A percentile compares a stretch with the other conserved stretches of the same genome.
Conservation (phyloP, 1,140 invertebrate species). For the Harlomillsia oculata region DNA sequence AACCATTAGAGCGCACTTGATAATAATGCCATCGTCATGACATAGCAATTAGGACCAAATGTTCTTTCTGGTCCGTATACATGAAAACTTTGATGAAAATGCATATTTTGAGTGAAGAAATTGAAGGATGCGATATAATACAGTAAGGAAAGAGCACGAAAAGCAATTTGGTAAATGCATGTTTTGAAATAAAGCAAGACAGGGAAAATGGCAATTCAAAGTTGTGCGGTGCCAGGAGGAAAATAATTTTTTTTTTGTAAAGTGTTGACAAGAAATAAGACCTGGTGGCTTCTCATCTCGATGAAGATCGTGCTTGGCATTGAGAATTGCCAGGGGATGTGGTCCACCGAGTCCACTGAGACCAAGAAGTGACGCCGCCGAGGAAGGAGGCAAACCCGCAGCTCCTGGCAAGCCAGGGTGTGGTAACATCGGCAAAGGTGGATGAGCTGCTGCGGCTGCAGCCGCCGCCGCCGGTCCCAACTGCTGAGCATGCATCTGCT, state of each 20-base stretch:
- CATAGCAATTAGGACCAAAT: too few species aligned
- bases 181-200: too few species aligned
- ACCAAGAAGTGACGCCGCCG: slow-evolving; percentile 48
- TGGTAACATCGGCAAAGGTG: slow-evolving; percentile 58
- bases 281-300: slow-evolving; percentile 36
- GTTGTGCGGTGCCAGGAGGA: neutral
- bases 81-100: too few species aligned
- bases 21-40: too few species aligned
- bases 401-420: slow-evolving; percentile 54
- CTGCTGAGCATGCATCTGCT: slow-evolving; percentile 86
- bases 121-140: too few species aligned
- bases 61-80: too few species aligned
- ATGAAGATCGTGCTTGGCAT: slow-evolving; percentile 49
- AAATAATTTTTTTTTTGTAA: neutral
- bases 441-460: slow-evolving; percentile 66
- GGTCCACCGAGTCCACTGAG: slow-evolving; percentile 44
- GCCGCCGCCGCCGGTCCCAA: slow-evolving; percentile 66
- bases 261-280: slow-evolving; percentile 9
- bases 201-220: neutral
- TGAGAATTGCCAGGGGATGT: slow-evolving; percentile 58
- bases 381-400: slow-evolving; percentile 48
- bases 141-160: too few species aligned
- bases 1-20: too few species aligned
- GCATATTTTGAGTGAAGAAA: too few species aligned
- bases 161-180: too few species aligned